Conservation (phyloP, 2,797 vertebrate genomes). For the Premnoplex brunnescens region DNA sequence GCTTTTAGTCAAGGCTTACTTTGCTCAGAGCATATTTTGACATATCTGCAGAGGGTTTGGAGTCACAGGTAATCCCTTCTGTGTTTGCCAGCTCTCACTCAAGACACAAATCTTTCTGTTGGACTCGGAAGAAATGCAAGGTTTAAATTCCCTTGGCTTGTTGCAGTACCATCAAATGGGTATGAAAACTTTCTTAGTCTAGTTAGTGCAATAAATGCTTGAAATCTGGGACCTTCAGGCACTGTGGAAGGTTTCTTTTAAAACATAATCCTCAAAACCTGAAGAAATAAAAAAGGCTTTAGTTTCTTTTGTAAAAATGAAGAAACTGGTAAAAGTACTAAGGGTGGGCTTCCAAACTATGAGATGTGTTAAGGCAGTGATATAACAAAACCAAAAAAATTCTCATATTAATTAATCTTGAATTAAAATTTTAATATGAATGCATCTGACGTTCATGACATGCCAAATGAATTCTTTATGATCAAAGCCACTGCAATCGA, state of each 20-base stretch:
- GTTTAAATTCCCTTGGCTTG: conserved; percentile 23
- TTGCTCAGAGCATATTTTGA: conserved; percentile 47
- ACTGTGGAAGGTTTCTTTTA: neutral
- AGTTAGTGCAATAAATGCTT: neutral
- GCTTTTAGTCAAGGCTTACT: conserved; percentile 57
- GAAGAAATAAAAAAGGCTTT: neutral
- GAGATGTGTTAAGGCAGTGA: conserved; percentile 28
- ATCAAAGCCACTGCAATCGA: conserved; percentile 74
- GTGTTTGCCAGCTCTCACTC: neutral
- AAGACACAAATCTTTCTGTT: conserved; percentile 22
- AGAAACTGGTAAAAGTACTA: neutral
- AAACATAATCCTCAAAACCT: neutral
- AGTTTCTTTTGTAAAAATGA: neutral
- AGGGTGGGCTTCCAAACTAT: neutral
- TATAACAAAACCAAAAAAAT: conserved; percentile 64
- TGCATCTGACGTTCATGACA: conserved; percentile 65
- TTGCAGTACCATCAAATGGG: neutral
- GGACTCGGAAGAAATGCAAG: conserved; percentile 3
- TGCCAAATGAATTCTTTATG: conserved; percentile 82
- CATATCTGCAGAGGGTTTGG: conserved; percentile 34
- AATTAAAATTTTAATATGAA: conserved; percentile 71
- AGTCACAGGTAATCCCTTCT: conserved; percentile 58
- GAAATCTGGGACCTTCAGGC: neutral
- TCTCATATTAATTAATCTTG: conserved; percentile 74
- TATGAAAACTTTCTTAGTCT: neutral